Percentiles rank a stretch among this genome's conserved stretches.
Conservation (phyloP, 2,888 invertebrate genomes). For the Emmelina monodactyla region DNA sequence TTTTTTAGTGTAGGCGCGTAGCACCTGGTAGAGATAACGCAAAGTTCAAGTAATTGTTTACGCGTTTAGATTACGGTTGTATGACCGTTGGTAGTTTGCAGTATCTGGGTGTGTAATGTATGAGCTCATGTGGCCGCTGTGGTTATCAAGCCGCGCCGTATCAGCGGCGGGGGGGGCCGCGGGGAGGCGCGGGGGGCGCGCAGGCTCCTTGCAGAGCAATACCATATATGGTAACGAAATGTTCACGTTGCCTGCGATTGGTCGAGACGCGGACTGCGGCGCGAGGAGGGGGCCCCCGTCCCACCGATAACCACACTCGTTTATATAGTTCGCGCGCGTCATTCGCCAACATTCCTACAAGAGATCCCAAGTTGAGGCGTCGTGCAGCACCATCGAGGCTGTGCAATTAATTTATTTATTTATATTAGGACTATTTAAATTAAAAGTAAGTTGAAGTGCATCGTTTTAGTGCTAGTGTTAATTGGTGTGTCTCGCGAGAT, state of each 20-base stretch:
- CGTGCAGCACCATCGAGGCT: constrained; percentile 59
- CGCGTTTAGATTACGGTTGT: too few relatives aligned
- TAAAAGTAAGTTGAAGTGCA: constrained; percentile 52
- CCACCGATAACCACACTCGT: constrained; percentile 55
- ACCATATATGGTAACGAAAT: constrained; percentile 57
- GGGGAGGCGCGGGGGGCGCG: constrained; percentile 38
- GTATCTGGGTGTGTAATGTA: too few relatives aligned
- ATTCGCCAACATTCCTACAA: constrained; percentile 58
- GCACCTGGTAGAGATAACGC: too few relatives aligned
- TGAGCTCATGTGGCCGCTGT: constrained; percentile 26
- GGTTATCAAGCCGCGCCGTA: constrained; percentile 47
- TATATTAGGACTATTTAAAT: constrained; percentile 61
- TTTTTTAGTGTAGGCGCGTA: too few relatives aligned
- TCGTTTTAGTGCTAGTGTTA: constrained; percentile 24
- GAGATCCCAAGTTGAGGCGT: constrained; percentile 57
- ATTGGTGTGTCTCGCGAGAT: constrained; percentile 30
- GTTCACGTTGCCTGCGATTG: constrained; percentile 68
- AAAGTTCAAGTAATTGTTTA: too few relatives aligned
- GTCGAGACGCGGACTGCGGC: constrained; percentile 53
- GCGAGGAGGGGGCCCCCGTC: constrained; percentile 58
- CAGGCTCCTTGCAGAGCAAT: constrained; percentile 67
- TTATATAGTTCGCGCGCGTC: constrained; percentile 63
- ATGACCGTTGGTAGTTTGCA: constrained; percentile 5
- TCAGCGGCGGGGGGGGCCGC: constrained; percentile 27
- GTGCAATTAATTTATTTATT: constrained; percentile 66